Evolutionary conservation across 2,113 vertebrate genomes (phyloP).

Genomic region (Aythya baeri): DNA sequence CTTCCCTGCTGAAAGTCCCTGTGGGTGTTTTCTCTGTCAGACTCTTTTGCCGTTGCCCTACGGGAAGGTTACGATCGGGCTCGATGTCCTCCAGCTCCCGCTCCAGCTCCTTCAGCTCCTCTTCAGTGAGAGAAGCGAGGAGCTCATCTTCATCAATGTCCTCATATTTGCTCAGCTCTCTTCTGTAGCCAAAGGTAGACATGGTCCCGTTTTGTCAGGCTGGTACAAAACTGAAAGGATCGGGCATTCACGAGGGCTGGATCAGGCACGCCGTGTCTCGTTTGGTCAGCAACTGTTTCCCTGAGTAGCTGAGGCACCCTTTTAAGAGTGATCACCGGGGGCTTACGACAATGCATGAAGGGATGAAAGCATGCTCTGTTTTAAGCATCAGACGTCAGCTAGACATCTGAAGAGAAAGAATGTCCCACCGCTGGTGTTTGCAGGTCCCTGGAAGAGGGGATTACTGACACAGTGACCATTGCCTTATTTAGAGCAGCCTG

Average conservation of each 20-base stretch:
- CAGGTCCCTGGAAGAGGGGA: constrained; percentile 81
- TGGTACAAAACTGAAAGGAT: constrained; percentile 31
- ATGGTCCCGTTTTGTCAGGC: constrained; percentile 79
- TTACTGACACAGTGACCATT: constrained; percentile 79
- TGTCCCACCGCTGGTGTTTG: constrained; percentile 86
- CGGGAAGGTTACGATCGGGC: constrained; percentile 88
- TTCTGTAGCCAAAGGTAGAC: constrained; percentile 94
- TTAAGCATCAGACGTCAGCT: constrained; percentile 90
- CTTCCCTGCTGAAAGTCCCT: constrained; percentile 93
- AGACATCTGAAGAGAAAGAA: constrained; percentile 91
- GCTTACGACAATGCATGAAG: constrained; percentile 82
- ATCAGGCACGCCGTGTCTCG: constrained; percentile 30
- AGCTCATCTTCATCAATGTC: constrained; percentile 98
- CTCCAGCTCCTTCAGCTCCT: constrained; percentile 95
- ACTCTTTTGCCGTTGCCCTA: constrained; percentile 93
- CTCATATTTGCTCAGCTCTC: constrained; percentile 97
- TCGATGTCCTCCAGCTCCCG: constrained; percentile 93
- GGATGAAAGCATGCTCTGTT: constrained; percentile 92
- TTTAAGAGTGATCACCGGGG: constrained; percentile 85
- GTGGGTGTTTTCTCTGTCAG: constrained; percentile 95
- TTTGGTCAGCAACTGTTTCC: constrained; percentile 80
- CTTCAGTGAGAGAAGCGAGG: constrained; percentile 89
- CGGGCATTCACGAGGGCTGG: constrained; percentile 68
- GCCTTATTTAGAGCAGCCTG: constrained; percentile 85
- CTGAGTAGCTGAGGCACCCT: constrained; percentile 80